phyloP scores from a whole-genome alignment of 2,888 invertebrate species.

The Diploptera punctata region DNA sequence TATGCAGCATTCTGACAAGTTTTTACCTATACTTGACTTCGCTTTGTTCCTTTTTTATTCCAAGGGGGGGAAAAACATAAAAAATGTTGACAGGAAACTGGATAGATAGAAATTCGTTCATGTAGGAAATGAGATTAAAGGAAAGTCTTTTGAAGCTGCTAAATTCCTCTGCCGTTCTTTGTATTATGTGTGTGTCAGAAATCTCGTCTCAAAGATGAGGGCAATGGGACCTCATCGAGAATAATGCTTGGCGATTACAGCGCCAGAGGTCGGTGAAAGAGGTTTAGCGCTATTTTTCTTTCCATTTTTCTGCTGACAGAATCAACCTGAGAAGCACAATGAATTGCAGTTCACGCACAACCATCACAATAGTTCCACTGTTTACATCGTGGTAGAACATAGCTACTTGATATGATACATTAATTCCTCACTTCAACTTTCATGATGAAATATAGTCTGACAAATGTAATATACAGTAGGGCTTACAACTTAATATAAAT shows the following conservation, averaged over 20 bases:
- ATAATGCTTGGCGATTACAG: slow-evolving; percentile 8
- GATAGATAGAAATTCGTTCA: slow-evolving; percentile 10
- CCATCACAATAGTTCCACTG: no score
- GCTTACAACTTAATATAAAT: no score
- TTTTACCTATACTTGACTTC: slow-evolving; percentile 14
- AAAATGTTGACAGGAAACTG: slow-evolving; percentile 3
- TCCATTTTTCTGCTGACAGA: neutral
- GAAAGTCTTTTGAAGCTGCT: slow-evolving; percentile 8
- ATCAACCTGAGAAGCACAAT: neutral
- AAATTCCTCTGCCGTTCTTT: slow-evolving; percentile 4
- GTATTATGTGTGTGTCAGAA: slow-evolving; percentile 18
- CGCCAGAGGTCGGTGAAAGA: neutral
- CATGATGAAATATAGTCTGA: no score
- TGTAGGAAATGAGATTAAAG: neutral
- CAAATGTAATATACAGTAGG: no score
- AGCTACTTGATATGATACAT: no score
- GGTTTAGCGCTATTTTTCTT: slow-evolving; percentile 13
- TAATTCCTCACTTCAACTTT: no score
- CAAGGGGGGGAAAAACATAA: no score
- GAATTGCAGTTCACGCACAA: neutral
- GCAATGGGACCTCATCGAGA: neutral
- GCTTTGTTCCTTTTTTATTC: neutral
- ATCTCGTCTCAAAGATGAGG: no score
- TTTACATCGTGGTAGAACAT: no score
- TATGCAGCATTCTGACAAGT: neutral